Conservation (phyloP, 2,113 vertebrate species). For the Probosciger aterrimus region DNA sequence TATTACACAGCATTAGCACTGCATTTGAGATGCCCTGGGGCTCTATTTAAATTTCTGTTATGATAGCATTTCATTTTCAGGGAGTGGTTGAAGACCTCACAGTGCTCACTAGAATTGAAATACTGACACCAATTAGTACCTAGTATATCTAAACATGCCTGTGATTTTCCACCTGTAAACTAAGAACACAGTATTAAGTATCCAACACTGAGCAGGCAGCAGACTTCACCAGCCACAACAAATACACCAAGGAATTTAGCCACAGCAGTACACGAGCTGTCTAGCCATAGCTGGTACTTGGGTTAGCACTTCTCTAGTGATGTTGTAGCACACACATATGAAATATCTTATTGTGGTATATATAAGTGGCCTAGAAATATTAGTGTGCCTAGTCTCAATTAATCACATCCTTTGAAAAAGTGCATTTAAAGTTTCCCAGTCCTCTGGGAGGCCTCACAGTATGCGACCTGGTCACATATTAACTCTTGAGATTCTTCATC, state of each 20-base stretch:
- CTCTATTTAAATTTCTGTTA: not conserved
- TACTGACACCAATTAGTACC: not conserved
- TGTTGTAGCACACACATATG: accelerated
- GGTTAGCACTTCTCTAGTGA: not conserved
- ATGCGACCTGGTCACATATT: not conserved
- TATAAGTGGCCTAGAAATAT: not conserved
- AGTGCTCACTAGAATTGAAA: not conserved
- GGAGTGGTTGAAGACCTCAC: not conserved
- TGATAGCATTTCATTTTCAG: not conserved
- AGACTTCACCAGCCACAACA: not conserved
- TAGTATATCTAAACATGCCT: accelerated
- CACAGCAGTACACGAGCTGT: not conserved
- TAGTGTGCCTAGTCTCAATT: not conserved
- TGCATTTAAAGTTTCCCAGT: not conserved
- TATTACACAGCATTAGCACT: not conserved
- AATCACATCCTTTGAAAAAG: not conserved
- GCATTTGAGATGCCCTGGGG: not conserved
- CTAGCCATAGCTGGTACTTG: not conserved
- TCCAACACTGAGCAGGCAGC: not conserved
- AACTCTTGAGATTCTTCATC: not conserved
- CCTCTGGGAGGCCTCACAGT: not conserved
- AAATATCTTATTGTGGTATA: not conserved
- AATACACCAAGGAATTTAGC: not conserved
- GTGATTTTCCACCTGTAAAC: not conserved
- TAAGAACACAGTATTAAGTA: not conserved